Conservation (phyloP, 1,140 invertebrate genomes). For the Anoplolepis gracilipes region DNA sequence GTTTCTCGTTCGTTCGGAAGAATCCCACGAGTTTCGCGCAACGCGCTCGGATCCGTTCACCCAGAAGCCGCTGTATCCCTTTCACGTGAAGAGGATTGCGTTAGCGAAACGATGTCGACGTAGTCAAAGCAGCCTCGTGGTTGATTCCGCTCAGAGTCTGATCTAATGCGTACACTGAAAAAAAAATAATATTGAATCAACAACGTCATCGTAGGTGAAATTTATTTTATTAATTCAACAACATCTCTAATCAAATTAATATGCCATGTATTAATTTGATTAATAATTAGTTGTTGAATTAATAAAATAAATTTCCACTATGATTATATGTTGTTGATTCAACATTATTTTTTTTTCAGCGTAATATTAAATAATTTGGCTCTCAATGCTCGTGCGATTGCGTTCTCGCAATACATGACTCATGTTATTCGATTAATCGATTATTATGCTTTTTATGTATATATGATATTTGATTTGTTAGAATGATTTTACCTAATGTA, state of each 20-base stretch:
- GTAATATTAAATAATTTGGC: not conserved
- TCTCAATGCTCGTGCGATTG: not conserved
- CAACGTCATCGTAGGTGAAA: too few relatives aligned
- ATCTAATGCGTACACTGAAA: too few relatives aligned
- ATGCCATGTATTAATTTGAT: too few relatives aligned
- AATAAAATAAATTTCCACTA: too few relatives aligned
- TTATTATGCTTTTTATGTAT: too few relatives aligned
- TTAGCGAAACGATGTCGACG: not conserved
- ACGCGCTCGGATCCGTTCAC: slow-evolving; percentile 76
- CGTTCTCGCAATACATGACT: not conserved
- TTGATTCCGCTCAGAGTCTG: not conserved
- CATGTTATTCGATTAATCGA: too few relatives aligned
- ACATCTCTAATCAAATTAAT: too few relatives aligned
- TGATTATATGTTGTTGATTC: too few relatives aligned
- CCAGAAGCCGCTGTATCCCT: slow-evolving; percentile 74
- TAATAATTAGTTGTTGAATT: too few relatives aligned
- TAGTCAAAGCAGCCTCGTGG: not conserved
- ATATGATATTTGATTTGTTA: not conserved
- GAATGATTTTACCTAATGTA: not conserved
- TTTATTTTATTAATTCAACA: too few relatives aligned
- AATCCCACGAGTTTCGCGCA: slow-evolving; percentile 68
- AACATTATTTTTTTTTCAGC: too few relatives aligned
- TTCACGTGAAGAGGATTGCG: slow-evolving; percentile 20
- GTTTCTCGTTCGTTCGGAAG: slow-evolving; percentile 69
- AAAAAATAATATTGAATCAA: too few relatives aligned